Evolutionary conservation across 2,888 invertebrate genomes (phyloP), one percentile per base, ranked within the genome.

Genomic region (Dorcus hopei): DNA sequence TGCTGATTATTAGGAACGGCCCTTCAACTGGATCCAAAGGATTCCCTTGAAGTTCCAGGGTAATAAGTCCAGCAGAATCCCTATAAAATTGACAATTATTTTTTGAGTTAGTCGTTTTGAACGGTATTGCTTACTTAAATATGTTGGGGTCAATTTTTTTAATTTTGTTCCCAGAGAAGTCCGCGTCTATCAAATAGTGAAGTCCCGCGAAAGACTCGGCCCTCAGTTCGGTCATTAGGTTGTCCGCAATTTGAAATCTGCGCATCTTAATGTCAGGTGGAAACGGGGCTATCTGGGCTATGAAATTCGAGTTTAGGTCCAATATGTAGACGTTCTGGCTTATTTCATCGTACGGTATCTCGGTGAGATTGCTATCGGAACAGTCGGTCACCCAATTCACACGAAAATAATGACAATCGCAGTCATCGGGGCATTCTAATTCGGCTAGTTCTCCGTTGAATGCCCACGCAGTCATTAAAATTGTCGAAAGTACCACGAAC

Each of bases 361-460:
- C 81, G 0, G 88, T 88, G 57, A 89, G 81, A 76, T 88, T 88
- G 77, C 87, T 88, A 69, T 88, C 87, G 0, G 89, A 89, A 69
- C 89, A 89, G 71, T 89, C 89, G 2, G 88, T 88, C 68, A 89
- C 88, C 88, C 88, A 89, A 78, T 89, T 88, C 70, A 88, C 85
- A 61, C 88, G 82, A 77, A 87, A 88, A 77, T 88, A 89, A 79
- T 89, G 87, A 70, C 89, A 89, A 71, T 88, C 87, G 72, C 89
- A 89, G 67, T 88, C 88, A 64, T 85, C 87, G 0, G 89, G 89
- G 67, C 89, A 89, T 72, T 87, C 86, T 70, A 86, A 77, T 69
- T 88, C 87, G 64, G 83, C 82, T 68, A 84, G 80, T 68, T 87
- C 87, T 52, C 86, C 86, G 68, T 86, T 85, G 68, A 84, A 82